phyloP scores from a whole-genome alignment of 2,113 vertebrate genomes.

The Oostethus manadensis region DNA sequence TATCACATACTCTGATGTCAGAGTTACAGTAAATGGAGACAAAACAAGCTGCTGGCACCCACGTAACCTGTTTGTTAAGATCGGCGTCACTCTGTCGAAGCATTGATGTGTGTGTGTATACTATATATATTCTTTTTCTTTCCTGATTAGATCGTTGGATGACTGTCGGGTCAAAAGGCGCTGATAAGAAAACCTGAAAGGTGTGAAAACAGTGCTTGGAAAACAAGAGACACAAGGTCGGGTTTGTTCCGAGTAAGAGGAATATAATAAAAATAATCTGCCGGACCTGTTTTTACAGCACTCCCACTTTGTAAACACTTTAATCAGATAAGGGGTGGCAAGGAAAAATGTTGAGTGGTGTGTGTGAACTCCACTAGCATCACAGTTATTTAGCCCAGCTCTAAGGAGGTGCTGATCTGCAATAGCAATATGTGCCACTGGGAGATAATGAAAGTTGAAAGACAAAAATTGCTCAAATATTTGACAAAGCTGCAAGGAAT shows the following conservation, averaged over 20 bases:
- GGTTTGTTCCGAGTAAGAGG: conserved; percentile 20
- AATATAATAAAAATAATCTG: conserved; percentile 48
- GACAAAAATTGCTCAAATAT: too few species aligned
- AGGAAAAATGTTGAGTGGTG: conserved; percentile 32
- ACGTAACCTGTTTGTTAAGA: conserved; percentile 37
- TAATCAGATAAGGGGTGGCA: conserved; percentile 40
- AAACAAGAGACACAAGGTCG: conserved; percentile 9
- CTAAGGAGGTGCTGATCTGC: conserved; percentile 1
- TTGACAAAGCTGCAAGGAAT: too few species aligned
- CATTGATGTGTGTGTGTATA: conserved; percentile 28
- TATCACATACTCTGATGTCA: conserved; percentile 50
- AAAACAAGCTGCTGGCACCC: conserved; percentile 27
- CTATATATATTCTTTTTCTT: neutral
- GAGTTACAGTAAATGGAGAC: conserved; percentile 40
- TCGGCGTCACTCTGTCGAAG: conserved; percentile 12
- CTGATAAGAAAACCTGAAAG: conserved; percentile 49
- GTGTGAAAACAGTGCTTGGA: conserved; percentile 48
- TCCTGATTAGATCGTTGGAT: conserved; percentile 35
- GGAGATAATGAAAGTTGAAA: neutral
- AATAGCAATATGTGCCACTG: neutral
- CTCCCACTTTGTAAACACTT: conserved; percentile 59
- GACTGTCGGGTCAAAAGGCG: conserved; percentile 17
- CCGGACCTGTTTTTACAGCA: conserved; percentile 43
- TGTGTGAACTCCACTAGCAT: conserved; percentile 8
- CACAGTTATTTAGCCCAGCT: conserved; percentile 24